phyloP scores from a whole-genome alignment of 2,113 vertebrate species.

The Balaeniceps rex region DNA sequence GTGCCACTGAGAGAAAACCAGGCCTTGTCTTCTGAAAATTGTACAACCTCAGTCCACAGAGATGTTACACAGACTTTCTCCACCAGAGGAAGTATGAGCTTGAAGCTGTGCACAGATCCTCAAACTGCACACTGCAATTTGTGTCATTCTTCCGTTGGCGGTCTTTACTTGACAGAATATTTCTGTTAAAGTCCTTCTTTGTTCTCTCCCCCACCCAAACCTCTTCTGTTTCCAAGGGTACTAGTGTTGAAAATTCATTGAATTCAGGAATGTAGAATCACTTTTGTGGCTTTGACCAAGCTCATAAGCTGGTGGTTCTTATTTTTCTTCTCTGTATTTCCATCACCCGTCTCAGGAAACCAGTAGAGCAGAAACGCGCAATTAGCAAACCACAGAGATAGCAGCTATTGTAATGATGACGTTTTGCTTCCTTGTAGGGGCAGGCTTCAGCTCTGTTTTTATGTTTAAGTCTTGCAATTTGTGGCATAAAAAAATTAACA shows the following conservation, averaged over 20 bases:
- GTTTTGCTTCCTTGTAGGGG: conserved; percentile 5
- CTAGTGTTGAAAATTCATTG: neutral
- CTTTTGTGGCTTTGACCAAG: neutral
- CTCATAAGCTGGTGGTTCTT: neutral
- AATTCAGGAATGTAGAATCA: neutral
- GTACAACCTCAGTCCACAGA: neutral
- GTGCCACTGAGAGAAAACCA: neutral
- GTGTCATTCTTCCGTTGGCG: neutral
- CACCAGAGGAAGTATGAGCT: neutral
- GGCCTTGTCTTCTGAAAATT: neutral
- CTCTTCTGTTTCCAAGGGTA: neutral
- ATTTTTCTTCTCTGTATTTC: neutral
- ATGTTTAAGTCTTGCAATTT: neutral
- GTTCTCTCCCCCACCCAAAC: neutral
- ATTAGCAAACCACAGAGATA: conserved; percentile 49
- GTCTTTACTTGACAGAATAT: neutral
- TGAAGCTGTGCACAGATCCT: neutral
- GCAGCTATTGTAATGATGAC: neutral
- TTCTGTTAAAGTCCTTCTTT: neutral
- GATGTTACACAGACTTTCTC: neutral
- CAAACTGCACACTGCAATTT: neutral
- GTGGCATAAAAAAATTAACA: neutral
- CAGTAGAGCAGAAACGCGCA: neutral
- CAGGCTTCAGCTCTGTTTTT: neutral
- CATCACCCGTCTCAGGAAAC: conserved; percentile 19